phyloP scores from a whole-genome alignment of 2,797 vertebrate species.

The Macrochelys suwanniensis region DNA sequence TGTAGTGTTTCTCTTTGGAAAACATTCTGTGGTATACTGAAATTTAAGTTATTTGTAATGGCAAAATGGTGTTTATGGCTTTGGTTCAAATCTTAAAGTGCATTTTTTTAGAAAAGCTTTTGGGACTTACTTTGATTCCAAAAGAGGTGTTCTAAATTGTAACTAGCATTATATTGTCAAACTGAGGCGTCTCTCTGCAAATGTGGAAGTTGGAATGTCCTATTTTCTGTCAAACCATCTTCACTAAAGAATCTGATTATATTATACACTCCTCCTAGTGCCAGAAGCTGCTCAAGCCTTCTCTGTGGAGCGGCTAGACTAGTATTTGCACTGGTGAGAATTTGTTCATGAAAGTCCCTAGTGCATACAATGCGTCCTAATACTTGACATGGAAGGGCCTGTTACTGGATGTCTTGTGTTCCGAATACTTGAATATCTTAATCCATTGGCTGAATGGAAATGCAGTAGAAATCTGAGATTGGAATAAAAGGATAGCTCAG shows the following conservation, averaged over 20 bases:
- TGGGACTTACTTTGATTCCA: background rate
- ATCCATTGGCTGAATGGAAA: background rate
- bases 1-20: background rate
- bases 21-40: background rate
- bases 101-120: background rate
- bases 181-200: background rate
- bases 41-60: background rate
- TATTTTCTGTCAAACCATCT: background rate
- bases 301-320: background rate
- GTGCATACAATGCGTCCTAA: background rate
- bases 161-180: too few species aligned
- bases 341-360: background rate
- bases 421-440: background rate
- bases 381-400: background rate
- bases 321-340: background rate
- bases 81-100: background rate
- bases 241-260: background rate
- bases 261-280: background rate
- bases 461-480: background rate
- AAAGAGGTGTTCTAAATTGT: background rate
- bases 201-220: background rate
- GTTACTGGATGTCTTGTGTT: background rate
- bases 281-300: slow-evolving; percentile 6
- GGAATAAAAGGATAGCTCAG: fast-evolving
- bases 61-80: background rate